Base-by-base conservation (phyloP, 2,113 vertebrate genomes). In the Bombycilla garrulus region DNA sequence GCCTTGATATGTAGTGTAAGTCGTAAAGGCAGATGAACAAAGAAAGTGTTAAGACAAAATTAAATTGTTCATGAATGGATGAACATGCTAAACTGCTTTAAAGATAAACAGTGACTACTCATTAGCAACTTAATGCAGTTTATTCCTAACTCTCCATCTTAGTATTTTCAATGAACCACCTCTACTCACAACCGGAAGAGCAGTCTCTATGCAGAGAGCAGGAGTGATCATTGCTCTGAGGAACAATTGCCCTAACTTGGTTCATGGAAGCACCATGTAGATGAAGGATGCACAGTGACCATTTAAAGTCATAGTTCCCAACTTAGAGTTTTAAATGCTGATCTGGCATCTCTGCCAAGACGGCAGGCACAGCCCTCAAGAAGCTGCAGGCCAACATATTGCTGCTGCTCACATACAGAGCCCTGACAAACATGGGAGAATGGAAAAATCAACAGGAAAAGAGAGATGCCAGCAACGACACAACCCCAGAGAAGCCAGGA, bases 251-350 rank as follows among this genome's bases (percentile, higher is more conserved):
- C 44, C 73, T 79, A 90, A 87, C 21, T 65, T 50, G 66, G 53
- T 69, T 88, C 96, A 67, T 28, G 66, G 85, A 95, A 95, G 64
- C 42, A 77, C 24, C 20, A 9, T 24, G 36, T 11, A 74, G 64
- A 88, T 90, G 65, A 93, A 82, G 31, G 60, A 90, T n/a, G 90
- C 22, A 88, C 29, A 40, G 65, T 64, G 71, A 97, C 88, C 70
- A 77, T 60, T 94, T 58, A 82, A 85, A 91, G 73, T 48, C 53
- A 16, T 6, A 64, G n/a, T 21, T 95, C 29, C n/a, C 38, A 45
- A 12, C 17, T 28, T 19, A 13, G 2, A 13, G 31, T 36, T 85
- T 64, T 61, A 67, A 83, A 91, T 19, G 35, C 44, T n/a, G 11
- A 12, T n/a, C 11, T 17, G 38, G 42, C 71, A 86, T 51, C 70